phyloP scores from a whole-genome alignment of 2,113 vertebrate species.

The Ondatra zibethicus region DNA sequence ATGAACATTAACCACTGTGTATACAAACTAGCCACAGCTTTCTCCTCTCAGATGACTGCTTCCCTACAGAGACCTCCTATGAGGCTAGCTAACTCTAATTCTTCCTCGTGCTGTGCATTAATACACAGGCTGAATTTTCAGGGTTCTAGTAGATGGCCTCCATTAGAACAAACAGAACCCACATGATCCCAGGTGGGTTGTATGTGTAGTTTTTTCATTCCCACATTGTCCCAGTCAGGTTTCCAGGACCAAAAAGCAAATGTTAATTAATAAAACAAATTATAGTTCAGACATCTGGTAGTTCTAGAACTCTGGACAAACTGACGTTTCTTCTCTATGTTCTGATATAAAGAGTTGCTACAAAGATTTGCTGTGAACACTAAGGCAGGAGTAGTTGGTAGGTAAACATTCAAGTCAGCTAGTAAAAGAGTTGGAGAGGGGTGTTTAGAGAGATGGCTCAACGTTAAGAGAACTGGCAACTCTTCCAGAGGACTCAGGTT shows the following conservation, averaged over 20 bases:
- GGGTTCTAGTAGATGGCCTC: background rate
- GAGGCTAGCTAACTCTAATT: background rate
- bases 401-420: background rate
- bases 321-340: background rate
- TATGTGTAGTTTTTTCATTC: background rate
- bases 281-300: background rate
- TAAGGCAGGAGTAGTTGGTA: background rate
- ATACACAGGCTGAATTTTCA: background rate
- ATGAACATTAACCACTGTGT: background rate
- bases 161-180: background rate
- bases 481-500: too few species aligned
- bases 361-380: background rate
- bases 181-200: background rate
- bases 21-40: background rate
- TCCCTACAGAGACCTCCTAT: background rate
- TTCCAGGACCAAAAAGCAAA: background rate
- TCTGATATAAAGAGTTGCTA: background rate
- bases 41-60: background rate
- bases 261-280: conserved; percentile 1
- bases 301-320: background rate
- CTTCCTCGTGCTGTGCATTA: background rate
- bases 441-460: background rate
- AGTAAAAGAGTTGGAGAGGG: background rate
- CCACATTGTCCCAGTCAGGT: background rate
- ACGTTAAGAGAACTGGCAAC: too few species aligned